Evolutionary conservation across 2,888 invertebrate genomes (phyloP).

Genomic region (Lagria hirta): DNA sequence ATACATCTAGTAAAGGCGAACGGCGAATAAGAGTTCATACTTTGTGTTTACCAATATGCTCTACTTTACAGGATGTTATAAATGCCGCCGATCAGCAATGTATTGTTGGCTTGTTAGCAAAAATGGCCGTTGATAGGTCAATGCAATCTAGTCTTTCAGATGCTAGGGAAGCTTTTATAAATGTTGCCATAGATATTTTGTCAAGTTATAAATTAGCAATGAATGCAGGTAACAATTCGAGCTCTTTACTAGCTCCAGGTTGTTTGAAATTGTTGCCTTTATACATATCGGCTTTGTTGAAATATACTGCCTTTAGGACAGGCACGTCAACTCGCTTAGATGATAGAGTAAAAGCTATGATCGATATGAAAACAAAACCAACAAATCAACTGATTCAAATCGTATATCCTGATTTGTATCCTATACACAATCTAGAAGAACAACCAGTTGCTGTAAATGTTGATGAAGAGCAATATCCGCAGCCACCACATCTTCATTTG

Average conservation of each 20-base stretch:
- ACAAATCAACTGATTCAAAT: constrained; percentile 75
- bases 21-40: constrained; percentile 97
- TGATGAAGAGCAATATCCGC: constrained; percentile 55
- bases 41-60: constrained; percentile 87
- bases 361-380: constrained; percentile 88
- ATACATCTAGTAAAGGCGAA: constrained; percentile 95
- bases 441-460: constrained; percentile 44
- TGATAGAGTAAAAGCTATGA: constrained; percentile 91
- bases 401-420: constrained; percentile 91
- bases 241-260: constrained; percentile 73
- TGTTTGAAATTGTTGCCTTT: constrained; percentile 83
- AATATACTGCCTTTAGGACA: constrained; percentile 86
- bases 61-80: constrained; percentile 81
- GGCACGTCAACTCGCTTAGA: constrained; percentile 88
- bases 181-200: constrained; percentile 89
- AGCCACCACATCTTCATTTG: constrained; percentile 81
- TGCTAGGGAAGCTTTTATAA: constrained; percentile 94
- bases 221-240: constrained; percentile 62
- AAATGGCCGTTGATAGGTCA: constrained; percentile 97
- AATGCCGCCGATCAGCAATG: constrained; percentile 91
- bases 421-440: constrained; percentile 70
- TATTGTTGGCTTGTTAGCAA: constrained; percentile 86
- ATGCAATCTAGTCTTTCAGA: constrained; percentile 83
- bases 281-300: constrained; percentile 85
- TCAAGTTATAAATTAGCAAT: constrained; percentile 70